Conservation (phyloP, 2,797 vertebrate genomes). For the Spatula clypeata region DNA sequence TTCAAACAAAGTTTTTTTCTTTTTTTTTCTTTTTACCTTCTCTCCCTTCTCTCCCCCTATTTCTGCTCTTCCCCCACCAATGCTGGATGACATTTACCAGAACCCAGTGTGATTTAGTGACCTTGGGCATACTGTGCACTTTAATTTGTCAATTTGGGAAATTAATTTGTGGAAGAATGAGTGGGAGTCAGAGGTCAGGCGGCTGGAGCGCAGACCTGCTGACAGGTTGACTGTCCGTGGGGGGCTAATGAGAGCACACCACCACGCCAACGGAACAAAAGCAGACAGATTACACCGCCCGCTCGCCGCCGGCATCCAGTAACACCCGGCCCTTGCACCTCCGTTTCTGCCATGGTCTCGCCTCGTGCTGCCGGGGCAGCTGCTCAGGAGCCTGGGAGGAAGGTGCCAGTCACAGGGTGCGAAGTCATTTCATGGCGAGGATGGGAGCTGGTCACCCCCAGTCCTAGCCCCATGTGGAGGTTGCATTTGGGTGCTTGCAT, state of each 20-base stretch:
- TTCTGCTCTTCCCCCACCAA: background rate
- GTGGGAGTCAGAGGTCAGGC: slow-evolving; percentile 87
- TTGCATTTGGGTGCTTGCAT: accelerated
- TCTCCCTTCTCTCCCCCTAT: background rate
- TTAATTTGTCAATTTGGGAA: slow-evolving; percentile 87
- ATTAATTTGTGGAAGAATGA: slow-evolving; percentile 90
- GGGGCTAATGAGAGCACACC: slow-evolving; percentile 88
- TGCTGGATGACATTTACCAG: slow-evolving; percentile 79
- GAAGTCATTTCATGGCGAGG: background rate
- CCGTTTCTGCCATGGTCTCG: slow-evolving; percentile 49
- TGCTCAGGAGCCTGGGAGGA: slow-evolving; percentile 34
- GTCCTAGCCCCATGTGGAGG: accelerated
- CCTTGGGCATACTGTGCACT: slow-evolving; percentile 81
- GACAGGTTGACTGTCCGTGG: slow-evolving; percentile 85
- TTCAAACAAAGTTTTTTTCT: background rate
- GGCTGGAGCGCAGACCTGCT: slow-evolving; percentile 85
- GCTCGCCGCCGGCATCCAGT: slow-evolving; percentile 84
- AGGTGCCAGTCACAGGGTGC: background rate
- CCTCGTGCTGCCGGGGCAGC: slow-evolving; percentile 71
- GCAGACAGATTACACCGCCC: slow-evolving; percentile 85
- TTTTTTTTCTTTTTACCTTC: background rate
- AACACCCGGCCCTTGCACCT: slow-evolving; percentile 78
- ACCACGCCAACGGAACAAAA: slow-evolving; percentile 85
- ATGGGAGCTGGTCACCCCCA: accelerated
- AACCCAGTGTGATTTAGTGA: slow-evolving; percentile 83